phyloP scores from a whole-genome alignment of 2,797 vertebrate genomes.

The Tiaroga cobitis region DNA sequence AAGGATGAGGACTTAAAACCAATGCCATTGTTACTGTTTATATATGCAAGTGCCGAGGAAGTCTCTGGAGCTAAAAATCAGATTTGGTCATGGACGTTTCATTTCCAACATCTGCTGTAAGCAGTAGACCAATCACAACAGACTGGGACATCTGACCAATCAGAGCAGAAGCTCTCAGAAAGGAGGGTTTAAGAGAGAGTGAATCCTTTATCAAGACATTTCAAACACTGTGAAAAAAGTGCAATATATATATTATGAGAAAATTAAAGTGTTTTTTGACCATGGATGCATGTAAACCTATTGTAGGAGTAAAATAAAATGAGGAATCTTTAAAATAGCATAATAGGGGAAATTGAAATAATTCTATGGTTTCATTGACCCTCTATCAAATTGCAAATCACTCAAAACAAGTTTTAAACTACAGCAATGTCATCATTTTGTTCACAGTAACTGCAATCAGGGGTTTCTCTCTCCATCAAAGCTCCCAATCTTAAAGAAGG shows the following conservation, averaged over 20 bases:
- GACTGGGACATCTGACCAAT: background rate
- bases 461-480: background rate
- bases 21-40: background rate
- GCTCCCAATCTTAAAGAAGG: background rate
- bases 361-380: background rate
- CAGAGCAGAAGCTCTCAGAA: background rate
- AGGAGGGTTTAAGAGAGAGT: background rate
- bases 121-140: background rate
- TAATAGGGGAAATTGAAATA: background rate
- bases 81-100: background rate
- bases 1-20: background rate
- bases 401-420: background rate
- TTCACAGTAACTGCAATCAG: conserved; percentile 13
- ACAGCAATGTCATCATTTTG: background rate
- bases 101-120: background rate
- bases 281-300: background rate
- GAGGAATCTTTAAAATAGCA: background rate
- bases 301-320: background rate
- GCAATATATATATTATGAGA: background rate
- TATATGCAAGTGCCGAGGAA: background rate
- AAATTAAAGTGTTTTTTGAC: background rate
- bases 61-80: background rate
- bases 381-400: background rate
- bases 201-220: background rate
- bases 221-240: background rate